Base-by-base conservation (phyloP, 2,797 vertebrate genomes). In the Bradypus variegatus region DNA sequence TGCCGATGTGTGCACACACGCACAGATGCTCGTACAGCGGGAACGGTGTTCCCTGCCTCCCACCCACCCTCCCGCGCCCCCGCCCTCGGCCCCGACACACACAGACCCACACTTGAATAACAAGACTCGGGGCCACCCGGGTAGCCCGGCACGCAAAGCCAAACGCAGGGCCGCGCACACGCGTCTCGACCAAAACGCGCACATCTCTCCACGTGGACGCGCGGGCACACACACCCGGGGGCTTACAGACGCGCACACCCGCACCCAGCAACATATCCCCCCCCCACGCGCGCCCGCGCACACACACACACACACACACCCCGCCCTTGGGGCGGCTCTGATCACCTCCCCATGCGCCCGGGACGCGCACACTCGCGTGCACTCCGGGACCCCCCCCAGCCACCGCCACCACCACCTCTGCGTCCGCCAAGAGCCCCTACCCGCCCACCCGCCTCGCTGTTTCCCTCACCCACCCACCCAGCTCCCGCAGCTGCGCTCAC, bases 181-280 rank as follows among this genome's bases (percentile, higher is more conserved):
- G 88, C 90, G 73, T 75, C 72, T 25, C 58, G 33, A 73, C 41
- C 86, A 48, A 41, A 86, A 72, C 64, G 75, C 93, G 86, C 76
- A 33, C 82, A 77, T 38, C 77, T 67, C 88, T 92, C 81, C 86
- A 92, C 94, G 87, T 91, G 93, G 92, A 94, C 88, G 88, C 87
- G 92, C 90, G 45, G 58, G 19, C 48, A 58, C 75, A 69, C 94
- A 65, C 69, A 36, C 70, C n/a, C 38, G 64, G 64, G 86, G 78
- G 58, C 38, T 73, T 25, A 58, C 55, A 77, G 80, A 48, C 31
- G 12, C 75, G 64, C 79, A 67, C 93, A 38, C 48, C 48, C 48
- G 58, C 89, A 41, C 79, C 79, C 84, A 36, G 48, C 58, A 85
- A 91, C 58, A 75, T 6, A 31, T 38, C 65, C 79, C 53, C 45